Base-by-base conservation (phyloP, 2,113 vertebrate genomes). In the Leucopsar rothschildi region DNA sequence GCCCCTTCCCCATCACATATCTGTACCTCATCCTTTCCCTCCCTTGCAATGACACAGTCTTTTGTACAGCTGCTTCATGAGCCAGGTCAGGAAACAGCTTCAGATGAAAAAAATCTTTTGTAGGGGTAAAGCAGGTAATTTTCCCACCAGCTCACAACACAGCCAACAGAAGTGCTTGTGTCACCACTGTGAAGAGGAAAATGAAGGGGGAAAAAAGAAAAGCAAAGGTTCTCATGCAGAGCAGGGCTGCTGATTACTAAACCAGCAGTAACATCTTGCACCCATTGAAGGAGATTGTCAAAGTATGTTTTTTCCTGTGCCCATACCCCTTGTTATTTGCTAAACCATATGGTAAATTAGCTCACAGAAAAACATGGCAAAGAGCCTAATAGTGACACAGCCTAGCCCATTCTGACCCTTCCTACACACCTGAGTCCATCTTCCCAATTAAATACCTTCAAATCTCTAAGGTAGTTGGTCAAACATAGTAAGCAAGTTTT, bases 141-240 rank as follows among this genome's bases (percentile, higher is more conserved):
- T 82, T 59, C 78, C 86, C 55, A 86, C 52, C 76, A 92, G 94
- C 94, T 93, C 94, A 90, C 86, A 78, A 88, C 27, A 90, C 94
- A 97, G 92, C 92, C 64, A 88, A 90, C 88, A 88, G 60, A 96
- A 96, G 90, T 40, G 80, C 49, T 49, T 92, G 94, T 93, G 92
- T 86, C 96, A 96, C 76, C 76, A 63, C 76, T 3, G 28, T 47
- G 55, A 86, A 93, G 79, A 93, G 82, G 80, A 93, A 93, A 92
- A 96, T n/a, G 95, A 81, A 93, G 64, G 79, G 79, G 27, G 82
- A 25, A 56, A 42, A 95, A 31, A 88, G 52, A 92, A 66, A 95
- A 94, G 86, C 92, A 80, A 70, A 92, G 86, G 86, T 88, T 94
- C 64, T 96, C 96, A 97, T 94, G 95, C 96, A 95, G 68, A 96